Evolutionary conservation across 2,113 vertebrate species (phyloP), one percentile per base, ranked within the genome.

Genomic region (Mastomys coucha): DNA sequence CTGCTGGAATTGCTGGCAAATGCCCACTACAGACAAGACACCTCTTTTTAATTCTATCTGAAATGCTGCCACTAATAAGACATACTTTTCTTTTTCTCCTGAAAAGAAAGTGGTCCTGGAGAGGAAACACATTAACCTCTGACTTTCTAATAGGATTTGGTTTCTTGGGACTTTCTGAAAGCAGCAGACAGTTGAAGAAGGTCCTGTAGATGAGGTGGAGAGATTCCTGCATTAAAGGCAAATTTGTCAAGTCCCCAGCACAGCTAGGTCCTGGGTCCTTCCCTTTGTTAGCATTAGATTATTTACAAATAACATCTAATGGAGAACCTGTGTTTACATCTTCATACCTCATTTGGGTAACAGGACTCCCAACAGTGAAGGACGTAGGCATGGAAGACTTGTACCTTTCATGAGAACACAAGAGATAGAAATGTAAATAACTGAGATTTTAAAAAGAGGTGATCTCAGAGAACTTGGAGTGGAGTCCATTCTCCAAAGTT

Each of bases 31-130:
- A 60, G 5, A 22, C 70, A 93, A 70, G 49, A 76, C 36, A 4
- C 19, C 69, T 73, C 13, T 39, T 63, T 63, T 94, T 14, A 45
- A 33, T 1, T 13, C 51, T 58, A 70, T 24, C 65, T 93, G 51
- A 91, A 95, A 76, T 91, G 51, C 60, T 78, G n/a, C 76, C 56
- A 77, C 36, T 93, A 88, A 22, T 22, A 82, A 95, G 20, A 86
- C 28, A 70, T 53, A 85, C 56, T 91, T 89, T 69, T 77, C 73
- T 87, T 26, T 93, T 81, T 63, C 60, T 92, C 67, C 42, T 88
- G 28, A 87, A 90, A 97, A 96, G 7, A 70, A 93, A 94, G 51
- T 53, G 8, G 24, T 88, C 36, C 42, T 88, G 12, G 49, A 90
- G 36, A 91, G 24, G 39, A 70, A 90, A 82, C 45, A 39, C n/a